Base-by-base conservation (phyloP, 2,888 invertebrate genomes). In the Byasa hedistus region DNA sequence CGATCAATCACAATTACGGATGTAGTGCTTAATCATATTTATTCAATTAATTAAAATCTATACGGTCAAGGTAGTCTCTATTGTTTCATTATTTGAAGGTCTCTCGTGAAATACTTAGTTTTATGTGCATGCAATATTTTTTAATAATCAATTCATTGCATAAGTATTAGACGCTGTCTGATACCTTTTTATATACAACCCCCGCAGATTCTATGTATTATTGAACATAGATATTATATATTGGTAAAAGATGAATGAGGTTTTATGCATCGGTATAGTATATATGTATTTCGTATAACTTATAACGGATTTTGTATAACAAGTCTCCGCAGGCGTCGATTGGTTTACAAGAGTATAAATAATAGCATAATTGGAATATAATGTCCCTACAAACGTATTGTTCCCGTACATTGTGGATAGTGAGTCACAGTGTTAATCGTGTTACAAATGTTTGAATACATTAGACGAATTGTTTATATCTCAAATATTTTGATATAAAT, bases 1-100 rank as follows among this genome's bases (percentile, higher is more conserved):
- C 84, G 75, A 89, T 90, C 89, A 81, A 89, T 90, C 90, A 90
- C 81, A 83, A 84, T 89, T 87, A 84, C 90, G 88, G 87, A 87
- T 87, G 85, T 87, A 72, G 83, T 80, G 78, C 82, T 84, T 85
- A 82, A 86, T 85, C 85, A 82, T 86, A 84, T 85, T 85, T 85
- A 85, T 84, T 67, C 67, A 63, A 82, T 84, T 84, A 87, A 87
- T 87, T 85, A 86, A 84, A 84, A 86, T 79, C 78, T 83, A 83
- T 83, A 78, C 77, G 79, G 76, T 74, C 87, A 86, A 85, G 86
- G 86, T 83, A 77, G 81, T 71, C 74, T 72, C 69, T 66, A 70
- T 71, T 71, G 70, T 71, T 68, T 68, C 55, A 60, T 65, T 44
- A 48, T 61, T 39, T 32, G 52, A 66, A 66, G 66, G 69, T 64